These are phyloP conservation scores for Muscicapa comitata DNA, from an alignment of 2,797 vertebrate species.

Conservation along the genomic window DNA sequence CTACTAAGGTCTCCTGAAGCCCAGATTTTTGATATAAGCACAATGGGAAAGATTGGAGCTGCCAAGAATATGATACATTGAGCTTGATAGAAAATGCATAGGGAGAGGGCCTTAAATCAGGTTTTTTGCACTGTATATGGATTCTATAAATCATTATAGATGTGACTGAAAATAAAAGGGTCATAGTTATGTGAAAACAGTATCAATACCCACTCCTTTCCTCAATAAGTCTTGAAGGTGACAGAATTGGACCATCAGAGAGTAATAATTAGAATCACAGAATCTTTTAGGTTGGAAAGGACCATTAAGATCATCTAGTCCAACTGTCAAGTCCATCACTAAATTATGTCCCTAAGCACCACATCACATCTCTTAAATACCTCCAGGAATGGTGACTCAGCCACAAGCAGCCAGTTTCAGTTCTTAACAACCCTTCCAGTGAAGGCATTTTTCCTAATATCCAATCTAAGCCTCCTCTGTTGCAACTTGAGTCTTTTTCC, in stretches of 20 bases:
- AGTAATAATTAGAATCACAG: background rate
- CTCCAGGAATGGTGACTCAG: background rate
- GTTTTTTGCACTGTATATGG: background rate
- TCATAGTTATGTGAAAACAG: background rate
- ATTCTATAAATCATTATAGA: background rate
- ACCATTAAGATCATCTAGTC: background rate
- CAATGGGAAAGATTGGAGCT: background rate
- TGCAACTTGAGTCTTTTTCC: background rate
- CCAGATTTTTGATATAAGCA: background rate
- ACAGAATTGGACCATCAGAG: background rate
- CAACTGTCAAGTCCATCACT: background rate
- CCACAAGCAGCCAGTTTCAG: background rate
- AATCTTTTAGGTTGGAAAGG: background rate
- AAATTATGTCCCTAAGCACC: background rate
- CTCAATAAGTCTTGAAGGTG: background rate
- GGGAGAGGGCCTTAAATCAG: background rate
- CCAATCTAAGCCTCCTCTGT: background rate
- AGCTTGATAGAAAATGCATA: background rate
- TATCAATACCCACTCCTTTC: background rate
- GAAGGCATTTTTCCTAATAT: background rate
- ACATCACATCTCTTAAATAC: background rate
- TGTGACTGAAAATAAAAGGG: background rate
- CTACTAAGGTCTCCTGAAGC: background rate
- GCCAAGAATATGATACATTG: background rate
- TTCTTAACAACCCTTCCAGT: background rate